These are phyloP conservation scores for Stichopus chloronotus DNA, from an alignment of 35 echinoderm and acorn worm species.

Conservation along the genomic window DNA sequence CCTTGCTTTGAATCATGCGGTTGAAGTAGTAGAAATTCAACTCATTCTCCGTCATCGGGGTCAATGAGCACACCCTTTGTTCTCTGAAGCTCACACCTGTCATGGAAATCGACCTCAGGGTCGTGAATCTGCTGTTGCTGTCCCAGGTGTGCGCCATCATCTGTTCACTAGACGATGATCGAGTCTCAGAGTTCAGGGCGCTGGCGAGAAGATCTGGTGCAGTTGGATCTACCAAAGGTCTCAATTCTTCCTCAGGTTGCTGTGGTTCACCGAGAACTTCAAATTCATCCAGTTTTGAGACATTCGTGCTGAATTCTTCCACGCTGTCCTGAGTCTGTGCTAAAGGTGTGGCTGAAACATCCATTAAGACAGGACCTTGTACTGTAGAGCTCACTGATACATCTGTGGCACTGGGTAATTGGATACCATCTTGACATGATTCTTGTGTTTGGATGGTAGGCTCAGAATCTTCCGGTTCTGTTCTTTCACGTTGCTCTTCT, in stretches of 20 bases:
- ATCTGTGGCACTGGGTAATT: neutral
- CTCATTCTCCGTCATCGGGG: constrained; percentile 68
- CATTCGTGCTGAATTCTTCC: neutral
- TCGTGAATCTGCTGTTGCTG: constrained; percentile 2
- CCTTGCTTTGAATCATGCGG: constrained; percentile 67
- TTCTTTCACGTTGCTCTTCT: neutral
- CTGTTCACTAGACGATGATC: neutral
- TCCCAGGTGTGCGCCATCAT: neutral
- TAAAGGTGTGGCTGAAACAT: neutral
- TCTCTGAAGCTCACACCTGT: neutral
- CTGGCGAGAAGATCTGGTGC: constrained; percentile 53
- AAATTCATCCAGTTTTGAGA: constrained; percentile 11
- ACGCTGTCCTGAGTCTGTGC: neutral
- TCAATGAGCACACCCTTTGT: neutral
- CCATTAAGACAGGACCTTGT: neutral
- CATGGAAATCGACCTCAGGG: constrained; percentile 18
- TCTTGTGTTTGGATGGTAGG: neutral
- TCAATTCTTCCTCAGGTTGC: neutral
- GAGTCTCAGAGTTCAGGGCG: neutral
- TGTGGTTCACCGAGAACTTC: constrained; percentile 6
- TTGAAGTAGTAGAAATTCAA: constrained; percentile 84
- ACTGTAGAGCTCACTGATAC: neutral
- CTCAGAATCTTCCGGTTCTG: neutral
- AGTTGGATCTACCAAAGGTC: neutral
- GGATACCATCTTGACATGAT: neutral